Evolutionary conservation across 2,888 invertebrate genomes (phyloP).

Genomic region (Cerastis rubricosa): DNA sequence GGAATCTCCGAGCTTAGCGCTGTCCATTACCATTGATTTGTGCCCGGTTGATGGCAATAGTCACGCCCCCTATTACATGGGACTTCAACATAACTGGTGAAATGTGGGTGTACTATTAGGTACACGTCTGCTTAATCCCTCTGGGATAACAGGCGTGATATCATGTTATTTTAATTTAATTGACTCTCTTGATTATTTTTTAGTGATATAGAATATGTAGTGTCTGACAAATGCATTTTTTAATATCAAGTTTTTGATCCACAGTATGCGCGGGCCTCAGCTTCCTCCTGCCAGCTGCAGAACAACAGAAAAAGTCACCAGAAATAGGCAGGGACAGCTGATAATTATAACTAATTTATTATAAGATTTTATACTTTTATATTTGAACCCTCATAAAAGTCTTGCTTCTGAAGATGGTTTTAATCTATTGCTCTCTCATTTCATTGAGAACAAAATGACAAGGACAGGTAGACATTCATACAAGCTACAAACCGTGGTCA

Average conservation of each 20-base stretch:
- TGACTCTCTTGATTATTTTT: not conserved
- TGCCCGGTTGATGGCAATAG: too few relatives aligned
- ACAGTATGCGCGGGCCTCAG: constrained; percentile 83
- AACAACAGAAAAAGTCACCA: constrained; percentile 53
- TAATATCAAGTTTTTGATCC: constrained; percentile 56
- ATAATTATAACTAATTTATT: constrained; percentile 31
- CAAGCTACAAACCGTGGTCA: not conserved
- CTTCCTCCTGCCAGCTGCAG: constrained; percentile 76
- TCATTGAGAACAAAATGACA: not conserved
- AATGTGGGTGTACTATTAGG: too few relatives aligned
- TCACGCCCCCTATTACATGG: not conserved
- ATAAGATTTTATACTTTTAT: constrained; percentile 48
- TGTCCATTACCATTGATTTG: too few relatives aligned
- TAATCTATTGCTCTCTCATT: not conserved
- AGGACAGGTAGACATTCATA: not conserved
- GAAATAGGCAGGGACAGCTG: constrained; percentile 50
- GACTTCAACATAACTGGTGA: too few relatives aligned
- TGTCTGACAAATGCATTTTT: not conserved
- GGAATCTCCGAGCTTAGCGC: too few relatives aligned
- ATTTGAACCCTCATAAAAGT: constrained; percentile 3
- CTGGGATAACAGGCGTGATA: not conserved
- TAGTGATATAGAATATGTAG: not conserved
- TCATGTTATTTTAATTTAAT: not conserved
- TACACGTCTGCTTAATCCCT: not conserved
- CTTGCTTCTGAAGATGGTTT: not conserved